Evolutionary conservation across 2,888 invertebrate species (phyloP).

Genomic region (Andrena dorsata): DNA sequence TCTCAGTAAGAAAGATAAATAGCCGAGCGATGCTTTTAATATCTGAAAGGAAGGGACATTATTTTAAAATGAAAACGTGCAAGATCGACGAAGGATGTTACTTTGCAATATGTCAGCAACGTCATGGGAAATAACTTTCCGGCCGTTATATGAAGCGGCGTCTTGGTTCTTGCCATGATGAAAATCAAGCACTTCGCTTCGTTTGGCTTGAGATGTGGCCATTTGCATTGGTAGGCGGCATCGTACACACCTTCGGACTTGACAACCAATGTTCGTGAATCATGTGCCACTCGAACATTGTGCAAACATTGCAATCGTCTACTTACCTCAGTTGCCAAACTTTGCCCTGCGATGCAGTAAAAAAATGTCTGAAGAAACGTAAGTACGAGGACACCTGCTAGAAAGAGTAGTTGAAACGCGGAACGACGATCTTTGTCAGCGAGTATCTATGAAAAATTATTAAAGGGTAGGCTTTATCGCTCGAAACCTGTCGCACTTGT

Average conservation of each 20-base stretch:
- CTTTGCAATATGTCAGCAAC: slow-evolving; percentile 53
- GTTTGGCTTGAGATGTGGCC: slow-evolving; percentile 29
- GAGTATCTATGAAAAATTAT: slow-evolving; percentile 8
- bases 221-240: slow-evolving; percentile 38
- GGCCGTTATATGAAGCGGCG: slow-evolving; percentile 57
- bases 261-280: background rate
- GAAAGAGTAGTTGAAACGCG: background rate
- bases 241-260: slow-evolving; percentile 41
- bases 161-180: slow-evolving; percentile 49
- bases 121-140: slow-evolving; percentile 62
- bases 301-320: background rate
- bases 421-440: background rate
- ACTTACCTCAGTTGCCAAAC: slow-evolving; percentile 39
- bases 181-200: slow-evolving; percentile 50
- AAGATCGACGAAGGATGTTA: slow-evolving; percentile 29
- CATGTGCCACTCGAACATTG: background rate
- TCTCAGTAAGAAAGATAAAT: slow-evolving; percentile 31
- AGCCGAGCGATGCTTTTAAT: slow-evolving; percentile 36
- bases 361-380: slow-evolving; percentile 36
- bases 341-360: slow-evolving; percentile 49
- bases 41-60: slow-evolving; percentile 37
- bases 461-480: background rate
- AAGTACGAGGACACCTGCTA: background rate
- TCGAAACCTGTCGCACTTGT: background rate
- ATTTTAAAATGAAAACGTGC: background rate